Evolutionary conservation across 2,113 vertebrate species (phyloP).

Genomic region (Amblyornis subalaris): DNA sequence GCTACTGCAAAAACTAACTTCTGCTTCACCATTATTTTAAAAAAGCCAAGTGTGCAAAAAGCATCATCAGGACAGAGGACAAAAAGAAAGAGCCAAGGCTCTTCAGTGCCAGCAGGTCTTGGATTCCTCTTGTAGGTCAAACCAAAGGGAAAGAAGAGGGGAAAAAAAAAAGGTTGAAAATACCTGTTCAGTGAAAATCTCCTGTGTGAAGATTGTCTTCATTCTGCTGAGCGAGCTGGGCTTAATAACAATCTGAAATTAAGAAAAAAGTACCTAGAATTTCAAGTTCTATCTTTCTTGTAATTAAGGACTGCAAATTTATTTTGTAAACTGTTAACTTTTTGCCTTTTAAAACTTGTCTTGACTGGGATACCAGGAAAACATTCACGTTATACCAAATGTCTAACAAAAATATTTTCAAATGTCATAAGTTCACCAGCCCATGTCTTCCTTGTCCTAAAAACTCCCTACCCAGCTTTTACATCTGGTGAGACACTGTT

Average conservation of each 20-base stretch:
- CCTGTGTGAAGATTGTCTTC: conserved; percentile 99
- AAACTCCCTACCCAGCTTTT: not conserved
- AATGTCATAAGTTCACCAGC: not conserved
- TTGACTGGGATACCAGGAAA: not conserved
- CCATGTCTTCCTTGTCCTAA: not conserved
- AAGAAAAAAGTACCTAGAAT: not conserved
- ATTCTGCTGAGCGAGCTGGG: conserved; percentile 96
- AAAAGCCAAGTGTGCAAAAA: not conserved
- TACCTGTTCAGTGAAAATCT: conserved; percentile 99
- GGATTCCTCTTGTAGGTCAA: not conserved
- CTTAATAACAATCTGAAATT: conserved; percentile 93
- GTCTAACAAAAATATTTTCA: not conserved
- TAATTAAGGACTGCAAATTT: not conserved
- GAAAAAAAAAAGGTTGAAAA: not conserved
- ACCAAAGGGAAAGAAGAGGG: not conserved
- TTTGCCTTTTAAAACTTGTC: not conserved
- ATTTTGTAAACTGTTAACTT: not conserved
- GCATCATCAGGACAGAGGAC: not conserved
- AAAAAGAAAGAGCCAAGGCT: not conserved
- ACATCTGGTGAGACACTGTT: not conserved
- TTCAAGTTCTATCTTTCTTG: not conserved
- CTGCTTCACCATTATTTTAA: not conserved
- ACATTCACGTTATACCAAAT: not conserved
- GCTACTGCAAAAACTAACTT: not conserved
- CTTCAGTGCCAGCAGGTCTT: not conserved